Conservation (phyloP, 1,140 invertebrate species). For the Bombus fervidus region DNA sequence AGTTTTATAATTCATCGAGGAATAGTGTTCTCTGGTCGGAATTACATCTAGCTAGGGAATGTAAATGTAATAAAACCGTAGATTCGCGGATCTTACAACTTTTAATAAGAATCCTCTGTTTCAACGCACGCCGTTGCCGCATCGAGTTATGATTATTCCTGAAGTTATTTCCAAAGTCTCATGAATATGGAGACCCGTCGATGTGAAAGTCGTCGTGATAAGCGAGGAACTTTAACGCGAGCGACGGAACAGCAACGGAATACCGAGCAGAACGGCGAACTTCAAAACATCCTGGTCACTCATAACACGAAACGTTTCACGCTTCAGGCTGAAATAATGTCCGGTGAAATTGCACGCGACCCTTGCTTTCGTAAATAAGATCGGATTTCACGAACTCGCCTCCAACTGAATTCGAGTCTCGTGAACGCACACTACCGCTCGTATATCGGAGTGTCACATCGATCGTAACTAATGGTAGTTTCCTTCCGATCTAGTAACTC, state of each 20-base stretch:
- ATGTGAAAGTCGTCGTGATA: conserved; percentile 29
- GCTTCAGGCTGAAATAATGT: not conserved
- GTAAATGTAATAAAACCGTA: conserved; percentile 35
- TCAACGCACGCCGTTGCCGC: not conserved
- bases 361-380: not conserved
- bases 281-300: conserved; percentile 4
- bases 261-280: not conserved
- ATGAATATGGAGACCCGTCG: conserved; percentile 22
- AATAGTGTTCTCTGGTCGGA: not conserved
- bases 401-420: not conserved
- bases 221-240: not conserved
- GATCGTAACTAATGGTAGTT: not conserved
- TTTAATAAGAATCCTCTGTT: conserved; percentile 31
- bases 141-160: conserved; percentile 31
- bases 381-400: not conserved
- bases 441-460: not conserved
- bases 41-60: not conserved
- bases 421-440: not conserved
- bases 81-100: conserved; percentile 23
- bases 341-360: not conserved
- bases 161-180: conserved; percentile 17
- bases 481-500: not conserved
- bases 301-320: conserved; percentile 2
- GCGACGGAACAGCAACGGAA: not conserved
- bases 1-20: not conserved